phyloP scores from a whole-genome alignment of 2,888 invertebrate species.

The Nomada goodeniana region DNA sequence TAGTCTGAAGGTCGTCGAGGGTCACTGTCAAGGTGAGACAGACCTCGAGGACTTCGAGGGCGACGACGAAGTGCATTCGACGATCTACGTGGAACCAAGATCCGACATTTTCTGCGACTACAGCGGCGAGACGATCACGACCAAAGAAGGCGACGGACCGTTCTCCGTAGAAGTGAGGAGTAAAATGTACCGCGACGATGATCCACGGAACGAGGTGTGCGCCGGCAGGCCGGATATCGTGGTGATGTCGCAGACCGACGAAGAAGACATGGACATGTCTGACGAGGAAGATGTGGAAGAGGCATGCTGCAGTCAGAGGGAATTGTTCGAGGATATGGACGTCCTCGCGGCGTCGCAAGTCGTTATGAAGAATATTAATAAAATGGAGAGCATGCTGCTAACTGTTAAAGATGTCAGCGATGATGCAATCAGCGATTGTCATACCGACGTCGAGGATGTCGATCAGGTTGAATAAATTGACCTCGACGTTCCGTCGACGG shows the following conservation, averaged over 20 bases:
- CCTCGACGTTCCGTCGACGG: not conserved
- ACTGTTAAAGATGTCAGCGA: conserved; percentile 72
- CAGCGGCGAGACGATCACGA: conserved; percentile 80
- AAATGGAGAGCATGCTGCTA: conserved; percentile 73
- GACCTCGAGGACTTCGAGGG: conserved; percentile 81
- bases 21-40: conserved; percentile 76
- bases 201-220: not conserved
- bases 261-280: conserved; percentile 81
- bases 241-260: conserved; percentile 78
- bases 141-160: conserved; percentile 82
- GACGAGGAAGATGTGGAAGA: conserved; percentile 79
- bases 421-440: conserved; percentile 75
- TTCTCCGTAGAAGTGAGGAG: conserved; percentile 81
- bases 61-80: conserved; percentile 75
- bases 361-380: conserved; percentile 79
- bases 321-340: conserved; percentile 74
- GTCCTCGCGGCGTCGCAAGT: conserved; percentile 77
- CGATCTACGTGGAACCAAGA: conserved; percentile 74
- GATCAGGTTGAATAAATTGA: conserved; percentile 69
- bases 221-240: conserved; percentile 66
- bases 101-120: conserved; percentile 78
- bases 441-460: conserved; percentile 82
- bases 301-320: conserved; percentile 72
- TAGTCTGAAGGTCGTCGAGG: conserved; percentile 68
- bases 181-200: conserved; percentile 74